Percentiles rank a stretch among this genome's conserved stretches.
Conservation (phyloP, 2,888 invertebrate genomes). For the Ennomos fuscantarius region DNA sequence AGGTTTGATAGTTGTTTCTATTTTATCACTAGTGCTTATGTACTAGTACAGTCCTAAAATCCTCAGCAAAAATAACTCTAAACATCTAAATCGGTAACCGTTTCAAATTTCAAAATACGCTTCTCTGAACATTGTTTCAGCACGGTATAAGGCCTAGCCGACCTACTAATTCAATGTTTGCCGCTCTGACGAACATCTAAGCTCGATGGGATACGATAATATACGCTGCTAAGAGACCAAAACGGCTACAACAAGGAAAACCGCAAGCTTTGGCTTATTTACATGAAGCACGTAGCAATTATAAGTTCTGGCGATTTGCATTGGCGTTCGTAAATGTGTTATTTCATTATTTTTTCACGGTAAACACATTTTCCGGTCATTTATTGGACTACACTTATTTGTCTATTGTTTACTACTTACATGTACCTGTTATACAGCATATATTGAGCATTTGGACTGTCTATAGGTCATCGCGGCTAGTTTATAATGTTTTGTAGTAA, state of each 20-base stretch:
- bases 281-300: constrained; percentile 8
- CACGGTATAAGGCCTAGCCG: constrained; percentile 57
- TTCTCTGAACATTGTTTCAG: constrained; percentile 67
- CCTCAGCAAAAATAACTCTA: constrained; percentile 21
- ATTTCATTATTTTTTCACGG: too few relatives aligned
- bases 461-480: too few relatives aligned
- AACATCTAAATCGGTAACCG: constrained; percentile 32
- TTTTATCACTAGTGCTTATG: too few relatives aligned
- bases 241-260: constrained; percentile 21
- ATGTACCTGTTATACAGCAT: too few relatives aligned
- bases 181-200: constrained; percentile 68
- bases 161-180: constrained; percentile 73
- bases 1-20: too few relatives aligned
- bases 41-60: neutral
- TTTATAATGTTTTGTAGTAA: too few relatives aligned
- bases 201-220: constrained; percentile 43
- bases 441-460: too few relatives aligned
- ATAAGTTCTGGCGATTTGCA: neutral
- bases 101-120: constrained; percentile 49
- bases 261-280: constrained; percentile 16
- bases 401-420: too few relatives aligned
- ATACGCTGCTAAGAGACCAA: constrained; percentile 19
- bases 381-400: too few relatives aligned
- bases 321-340: too few relatives aligned
- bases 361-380: too few relatives aligned